Percentiles rank a stretch among this genome's conserved stretches.
Conservation (phyloP, 2,797 vertebrate genomes). For the Borostomias antarcticus region DNA sequence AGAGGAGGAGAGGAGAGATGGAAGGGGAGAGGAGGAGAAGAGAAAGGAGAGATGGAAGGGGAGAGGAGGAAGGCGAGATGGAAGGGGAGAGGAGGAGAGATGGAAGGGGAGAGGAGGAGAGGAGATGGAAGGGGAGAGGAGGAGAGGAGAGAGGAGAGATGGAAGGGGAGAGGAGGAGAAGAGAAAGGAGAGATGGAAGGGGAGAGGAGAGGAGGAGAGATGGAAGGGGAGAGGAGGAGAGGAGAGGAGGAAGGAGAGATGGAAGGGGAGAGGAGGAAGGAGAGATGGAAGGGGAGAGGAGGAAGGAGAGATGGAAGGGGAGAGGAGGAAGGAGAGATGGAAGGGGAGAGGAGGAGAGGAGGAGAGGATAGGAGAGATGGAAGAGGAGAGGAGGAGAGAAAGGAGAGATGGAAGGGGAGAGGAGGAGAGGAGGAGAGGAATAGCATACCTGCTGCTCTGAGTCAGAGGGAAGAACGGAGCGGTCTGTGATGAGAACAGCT, state of each 20-base stretch:
- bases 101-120: neutral
- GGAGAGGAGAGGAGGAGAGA: neutral
- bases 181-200: neutral
- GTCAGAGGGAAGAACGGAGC: slow-evolving; percentile 58
- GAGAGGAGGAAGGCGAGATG: too few species aligned
- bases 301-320: neutral
- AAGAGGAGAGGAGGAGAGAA: too few species aligned
- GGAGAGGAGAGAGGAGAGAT: too few species aligned
- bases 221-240: neutral
- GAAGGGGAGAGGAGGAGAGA: neutral
- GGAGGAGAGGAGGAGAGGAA: neutral
- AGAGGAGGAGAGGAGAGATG: too few species aligned
- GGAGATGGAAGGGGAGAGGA: neutral
- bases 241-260: neutral
- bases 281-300: neutral
- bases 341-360: neutral
- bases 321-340: neutral
- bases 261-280: neutral
- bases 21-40: too few species aligned
- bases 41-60: too few species aligned
- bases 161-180: neutral
- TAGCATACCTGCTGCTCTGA: slow-evolving; percentile 71
- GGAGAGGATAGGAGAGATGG: too few species aligned
- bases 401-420: neutral
- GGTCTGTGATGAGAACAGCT: slow-evolving; percentile 72